Conservation (phyloP, 2,797 vertebrate genomes). For the Sandelia bainsii region DNA sequence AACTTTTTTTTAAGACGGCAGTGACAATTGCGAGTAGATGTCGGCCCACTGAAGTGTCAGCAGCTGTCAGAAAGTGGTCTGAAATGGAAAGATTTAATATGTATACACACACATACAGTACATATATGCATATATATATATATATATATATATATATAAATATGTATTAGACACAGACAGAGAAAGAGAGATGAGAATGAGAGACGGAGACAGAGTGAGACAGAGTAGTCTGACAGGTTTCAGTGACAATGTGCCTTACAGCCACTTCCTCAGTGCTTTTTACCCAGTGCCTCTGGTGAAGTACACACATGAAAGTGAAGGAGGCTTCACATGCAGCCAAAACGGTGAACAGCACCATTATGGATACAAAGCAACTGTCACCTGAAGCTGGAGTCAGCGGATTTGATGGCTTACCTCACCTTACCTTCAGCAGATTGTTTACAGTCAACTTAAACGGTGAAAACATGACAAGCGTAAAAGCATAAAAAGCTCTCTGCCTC, state of each 20-base stretch:
- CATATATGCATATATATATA: too few species aligned
- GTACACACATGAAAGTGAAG: constrained; percentile 72
- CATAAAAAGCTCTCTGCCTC: constrained; percentile 17
- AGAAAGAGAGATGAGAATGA: constrained; percentile 37
- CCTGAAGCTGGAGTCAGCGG: constrained; percentile 53
- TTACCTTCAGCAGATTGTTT: constrained; percentile 45
- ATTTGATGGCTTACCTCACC: constrained; percentile 53
- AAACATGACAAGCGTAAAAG: constrained; percentile 16
- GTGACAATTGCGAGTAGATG: constrained; percentile 55
- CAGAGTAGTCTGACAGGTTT: constrained; percentile 67
- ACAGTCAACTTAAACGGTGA: constrained; percentile 49
- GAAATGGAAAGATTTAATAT: constrained; percentile 42
- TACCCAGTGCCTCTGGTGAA: constrained; percentile 73
- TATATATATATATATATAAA: not conserved
- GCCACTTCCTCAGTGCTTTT: constrained; percentile 64
- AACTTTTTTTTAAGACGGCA: constrained; percentile 69
- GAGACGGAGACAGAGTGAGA: constrained; percentile 52
- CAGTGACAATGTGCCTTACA: constrained; percentile 72
- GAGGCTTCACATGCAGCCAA: constrained; percentile 57
- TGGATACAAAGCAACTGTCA: constrained; percentile 77
- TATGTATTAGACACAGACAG: constrained; percentile 9
- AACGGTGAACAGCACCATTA: constrained; percentile 59
- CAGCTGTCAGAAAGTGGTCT: constrained; percentile 67
- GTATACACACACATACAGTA: not conserved
- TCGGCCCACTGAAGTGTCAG: constrained; percentile 56